Evolutionary conservation across 2,797 vertebrate genomes (phyloP).

Genomic region (Cuniculus paca): DNA sequence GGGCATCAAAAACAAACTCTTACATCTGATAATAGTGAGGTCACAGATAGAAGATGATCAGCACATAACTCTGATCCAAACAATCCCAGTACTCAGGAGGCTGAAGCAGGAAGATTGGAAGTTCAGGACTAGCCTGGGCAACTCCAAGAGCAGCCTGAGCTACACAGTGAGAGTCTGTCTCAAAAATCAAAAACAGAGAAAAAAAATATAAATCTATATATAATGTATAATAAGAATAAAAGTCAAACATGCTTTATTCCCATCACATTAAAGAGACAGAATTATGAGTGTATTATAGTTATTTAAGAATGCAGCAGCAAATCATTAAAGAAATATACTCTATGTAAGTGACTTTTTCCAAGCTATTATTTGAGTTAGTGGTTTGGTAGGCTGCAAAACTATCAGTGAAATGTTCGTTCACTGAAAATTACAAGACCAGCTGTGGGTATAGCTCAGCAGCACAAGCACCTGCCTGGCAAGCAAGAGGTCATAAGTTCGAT

Average conservation of each 20-base stretch:
- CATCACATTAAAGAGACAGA: neutral
- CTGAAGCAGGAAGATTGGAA: neutral
- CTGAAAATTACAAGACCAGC: conserved; percentile 35
- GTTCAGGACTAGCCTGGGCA: neutral
- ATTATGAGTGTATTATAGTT: neutral
- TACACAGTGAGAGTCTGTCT: neutral
- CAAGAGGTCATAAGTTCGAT: too few relatives aligned
- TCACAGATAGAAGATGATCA: conserved; percentile 55
- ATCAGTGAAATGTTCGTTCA: neutral
- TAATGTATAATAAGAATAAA: neutral
- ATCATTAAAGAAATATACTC: conserved; percentile 13
- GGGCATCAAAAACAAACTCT: conserved; percentile 32
- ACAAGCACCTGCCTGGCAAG: too few relatives aligned
- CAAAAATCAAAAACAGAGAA: neutral
- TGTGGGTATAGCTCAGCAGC: too few relatives aligned
- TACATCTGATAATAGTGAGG: conserved; percentile 19
- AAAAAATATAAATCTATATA: neutral
- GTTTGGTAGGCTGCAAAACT: conserved; percentile 3
- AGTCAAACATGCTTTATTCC: neutral
- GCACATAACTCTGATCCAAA: neutral
- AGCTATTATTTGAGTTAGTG: neutral
- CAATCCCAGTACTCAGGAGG: neutral
- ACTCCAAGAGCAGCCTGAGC: neutral
- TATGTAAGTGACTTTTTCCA: conserved; percentile 16
- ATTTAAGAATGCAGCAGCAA: conserved; percentile 8